phyloP scores from a whole-genome alignment of 1,140 invertebrate species.

The Kradibia gibbosae region DNA sequence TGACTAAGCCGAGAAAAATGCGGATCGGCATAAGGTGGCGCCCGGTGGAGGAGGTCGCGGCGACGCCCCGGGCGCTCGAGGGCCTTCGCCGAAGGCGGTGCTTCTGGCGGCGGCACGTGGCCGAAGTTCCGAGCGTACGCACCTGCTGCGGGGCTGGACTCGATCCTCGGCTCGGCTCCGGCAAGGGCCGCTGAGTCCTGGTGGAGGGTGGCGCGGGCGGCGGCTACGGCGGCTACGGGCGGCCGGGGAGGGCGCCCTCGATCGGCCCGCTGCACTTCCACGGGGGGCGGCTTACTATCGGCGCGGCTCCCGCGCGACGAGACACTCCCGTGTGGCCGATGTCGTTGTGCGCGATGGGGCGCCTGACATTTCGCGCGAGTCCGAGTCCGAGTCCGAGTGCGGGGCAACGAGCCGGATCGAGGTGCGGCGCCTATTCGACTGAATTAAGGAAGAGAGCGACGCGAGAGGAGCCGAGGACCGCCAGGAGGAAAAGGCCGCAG shows the following conservation, averaged over 20 bases:
- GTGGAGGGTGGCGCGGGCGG: no score
- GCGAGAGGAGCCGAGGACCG: slow-evolving; percentile 51
- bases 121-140: slow-evolving; percentile 1
- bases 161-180: background rate
- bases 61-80: no score
- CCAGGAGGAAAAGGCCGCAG: slow-evolving; percentile 58
- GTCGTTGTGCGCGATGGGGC: slow-evolving; percentile 2
- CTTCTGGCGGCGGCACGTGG: background rate
- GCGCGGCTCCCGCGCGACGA: background rate
- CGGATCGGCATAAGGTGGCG: no score
- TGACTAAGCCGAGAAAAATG: slow-evolving; percentile 39
- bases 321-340: slow-evolving; percentile 15
- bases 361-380: slow-evolving; percentile 16
- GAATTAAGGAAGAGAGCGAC: slow-evolving; percentile 68
- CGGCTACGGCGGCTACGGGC: background rate
- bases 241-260: background rate
- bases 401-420: slow-evolving; percentile 56
- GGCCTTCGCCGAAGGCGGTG: no score
- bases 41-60: no score
- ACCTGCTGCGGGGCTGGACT: background rate
- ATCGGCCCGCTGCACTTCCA: background rate
- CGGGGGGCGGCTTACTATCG: background rate
- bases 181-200: background rate
- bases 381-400: slow-evolving; percentile 24
- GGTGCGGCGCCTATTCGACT: slow-evolving; percentile 69